Percentiles rank a stretch among this genome's conserved stretches.
These are phyloP conservation scores for Aphidius colemani DNA, from an alignment of 2,888 invertebrate species.

Conservation along the genomic window DNA sequence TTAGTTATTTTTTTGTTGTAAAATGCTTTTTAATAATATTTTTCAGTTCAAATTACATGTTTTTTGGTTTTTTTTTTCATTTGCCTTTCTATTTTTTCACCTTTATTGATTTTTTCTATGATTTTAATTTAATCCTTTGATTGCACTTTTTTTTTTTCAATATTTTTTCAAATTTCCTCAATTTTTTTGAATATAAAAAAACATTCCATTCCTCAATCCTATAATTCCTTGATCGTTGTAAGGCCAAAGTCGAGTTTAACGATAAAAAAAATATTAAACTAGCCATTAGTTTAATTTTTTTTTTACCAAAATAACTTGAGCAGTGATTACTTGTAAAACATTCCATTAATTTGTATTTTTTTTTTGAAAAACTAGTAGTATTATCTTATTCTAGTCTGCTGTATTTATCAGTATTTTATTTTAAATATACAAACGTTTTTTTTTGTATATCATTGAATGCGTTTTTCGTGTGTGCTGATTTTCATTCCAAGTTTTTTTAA, in stretches of 20 bases:
- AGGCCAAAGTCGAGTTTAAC: no score
- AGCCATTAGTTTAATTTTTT: no score
- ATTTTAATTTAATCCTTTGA: slow-evolving; percentile 16
- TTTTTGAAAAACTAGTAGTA: slow-evolving; percentile 14
- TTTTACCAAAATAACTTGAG: no score
- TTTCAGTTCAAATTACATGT: slow-evolving; percentile 59
- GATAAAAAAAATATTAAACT: no score
- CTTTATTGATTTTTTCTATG: slow-evolving; percentile 19
- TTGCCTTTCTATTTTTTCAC: slow-evolving; percentile 14
- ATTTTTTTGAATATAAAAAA: background rate
- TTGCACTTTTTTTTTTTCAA: background rate
- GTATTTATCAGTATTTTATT: slow-evolving; percentile 11
- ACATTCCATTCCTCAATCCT: no score
- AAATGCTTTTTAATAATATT: slow-evolving; percentile 62
- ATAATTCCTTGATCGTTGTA: no score
- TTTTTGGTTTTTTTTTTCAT: slow-evolving; percentile 41
- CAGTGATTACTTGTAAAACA: slow-evolving; percentile 9
- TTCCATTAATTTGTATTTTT: slow-evolving; percentile 32
- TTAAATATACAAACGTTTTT: slow-evolving; percentile 4
- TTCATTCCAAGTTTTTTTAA: slow-evolving; percentile 27
- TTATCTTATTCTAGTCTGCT: slow-evolving; percentile 28
- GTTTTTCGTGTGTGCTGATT: slow-evolving; percentile 21
- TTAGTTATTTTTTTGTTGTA: slow-evolving; percentile 61
- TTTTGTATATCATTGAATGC: slow-evolving; percentile 9
- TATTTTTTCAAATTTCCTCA: slow-evolving; percentile 3